Evolutionary conservation across 2,888 invertebrate species (phyloP), one percentile per base, ranked within the genome.

Genomic region (Agrilus mali): DNA sequence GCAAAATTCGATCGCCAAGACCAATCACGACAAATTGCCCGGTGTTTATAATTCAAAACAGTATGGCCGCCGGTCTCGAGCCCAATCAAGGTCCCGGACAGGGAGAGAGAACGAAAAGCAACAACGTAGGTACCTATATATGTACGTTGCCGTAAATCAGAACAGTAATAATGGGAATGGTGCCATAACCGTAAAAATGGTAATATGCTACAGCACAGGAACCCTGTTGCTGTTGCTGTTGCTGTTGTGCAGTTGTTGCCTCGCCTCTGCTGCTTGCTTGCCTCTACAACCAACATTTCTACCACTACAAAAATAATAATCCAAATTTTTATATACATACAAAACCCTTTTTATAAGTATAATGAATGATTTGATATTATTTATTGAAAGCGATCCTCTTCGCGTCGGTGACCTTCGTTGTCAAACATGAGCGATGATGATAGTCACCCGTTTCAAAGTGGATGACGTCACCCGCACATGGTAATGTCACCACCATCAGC

Each of bases 401-500:
- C 16, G 40, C 36, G 40, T 41, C 43, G 47, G 38, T 51, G 53
- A 54, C 54, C 53, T 55, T 55, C 52, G 47, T 41, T 53, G 54
- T 55, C 55, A 55, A 54, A 54, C 44, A 52, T 54, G 55, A 55
- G 52, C 46, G 53, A 55, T 53, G 27, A 43, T 33, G 36, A 31
- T 16, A 37, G 36, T 33, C 37, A 40, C 32, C 33, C 31, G 37
- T 48, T 43, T 36, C 35, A 38, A 27, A 37, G 33, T 33, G 45
- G 44, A 42, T 56, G 57, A 56, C 56, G 55, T 54, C 55, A 55
- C 41, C 42, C 45, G 47, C 55, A 55, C 50, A 54, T 56, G 56
- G 51, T 54, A 55, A 56, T 53, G 48, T 49, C 49, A 55, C 54
- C 51, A 51, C 54, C 51, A 51, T 53, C 33, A 39, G 17, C 35